Evolutionary conservation across 2,113 vertebrate genomes (phyloP), one percentile per base, ranked within the genome.

Genomic region (Neogobius melanostomus): DNA sequence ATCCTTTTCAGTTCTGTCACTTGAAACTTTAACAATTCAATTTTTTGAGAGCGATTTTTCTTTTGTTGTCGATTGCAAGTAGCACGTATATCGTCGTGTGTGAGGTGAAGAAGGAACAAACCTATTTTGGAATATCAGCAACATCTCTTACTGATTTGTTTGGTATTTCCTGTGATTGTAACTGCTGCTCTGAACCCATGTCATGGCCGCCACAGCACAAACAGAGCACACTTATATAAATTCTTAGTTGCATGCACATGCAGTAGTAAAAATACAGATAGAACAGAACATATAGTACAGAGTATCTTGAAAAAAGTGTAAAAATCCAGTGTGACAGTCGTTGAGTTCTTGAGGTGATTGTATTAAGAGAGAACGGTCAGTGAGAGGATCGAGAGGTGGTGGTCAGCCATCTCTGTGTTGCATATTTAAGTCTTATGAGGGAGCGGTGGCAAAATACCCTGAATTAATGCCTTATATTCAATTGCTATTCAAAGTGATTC

Each of bases 341-440:
- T 83, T 73, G 87, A 90, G 89, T 91, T 92, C 80, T 92, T 92
- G 91, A 93, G 92, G 92, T 83, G 91, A 89, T 92, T 89, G 68
- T 90, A 66, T 66, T 84, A 45, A 51, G 70, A 64, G 6, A 46
- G 46, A 48, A 85, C 88, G 84, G 79, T 74, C 85, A 82, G 76
- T 81, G 89, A 91, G 91, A 90, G 81, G 85, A 89, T 85, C 72
- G 78, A 72, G 82, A 73, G 74, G 62, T 57, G 4, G 50, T 15
- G 56, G 64, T 68, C 69, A 15, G 51, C 47, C 7, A 74, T 70
- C 77, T 77, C 74, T 64, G 59, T 50, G 75, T 88, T 91, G 88
- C 86, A 89, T 88, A 88, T 86, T 77, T 6, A 28, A 69, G 76
- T 64, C 62, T 10, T 72, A 61, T 64, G 59, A 72, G 69, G 79